Percentiles rank a stretch among this genome's conserved stretches.
Conservation (phyloP, 2,888 invertebrate genomes). For the Drosophila suboccidentalis region DNA sequence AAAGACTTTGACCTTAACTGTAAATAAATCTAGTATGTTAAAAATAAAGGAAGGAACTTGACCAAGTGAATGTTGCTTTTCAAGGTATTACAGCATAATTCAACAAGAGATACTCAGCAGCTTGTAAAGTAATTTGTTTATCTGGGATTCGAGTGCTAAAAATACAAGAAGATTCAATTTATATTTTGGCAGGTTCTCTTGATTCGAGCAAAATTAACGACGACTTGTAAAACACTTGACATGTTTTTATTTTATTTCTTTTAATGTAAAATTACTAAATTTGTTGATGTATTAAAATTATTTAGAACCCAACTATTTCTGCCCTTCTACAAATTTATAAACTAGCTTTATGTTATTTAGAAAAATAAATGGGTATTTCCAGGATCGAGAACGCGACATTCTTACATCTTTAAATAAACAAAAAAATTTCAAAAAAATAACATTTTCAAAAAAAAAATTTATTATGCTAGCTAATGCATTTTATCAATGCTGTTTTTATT, state of each 20-base stretch:
- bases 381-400: too few relatives aligned
- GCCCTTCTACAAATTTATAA: too few relatives aligned
- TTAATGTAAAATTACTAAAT: not conserved
- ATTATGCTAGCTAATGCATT: too few relatives aligned
- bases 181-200: not conserved
- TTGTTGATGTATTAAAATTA: not conserved
- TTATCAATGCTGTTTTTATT: too few relatives aligned
- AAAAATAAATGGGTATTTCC: too few relatives aligned
- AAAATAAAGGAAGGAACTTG: not conserved
- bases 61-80: not conserved
- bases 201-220: not conserved
- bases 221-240: not conserved
- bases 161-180: not conserved
- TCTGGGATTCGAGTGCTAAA: not conserved
- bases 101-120: not conserved
- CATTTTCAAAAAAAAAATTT: too few relatives aligned
- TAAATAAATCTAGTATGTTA: conserved; percentile 4
- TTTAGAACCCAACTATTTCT: too few relatives aligned
- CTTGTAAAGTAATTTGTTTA: not conserved
- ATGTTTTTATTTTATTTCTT: not conserved
- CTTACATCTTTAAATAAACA: too few relatives aligned
- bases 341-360: too few relatives aligned
- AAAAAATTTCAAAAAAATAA: too few relatives aligned
- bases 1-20: conserved; percentile 26
- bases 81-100: not conserved